These are phyloP conservation scores for Caretta caretta DNA, from an alignment of 2,113 vertebrate genomes.

Conservation along the genomic window DNA sequence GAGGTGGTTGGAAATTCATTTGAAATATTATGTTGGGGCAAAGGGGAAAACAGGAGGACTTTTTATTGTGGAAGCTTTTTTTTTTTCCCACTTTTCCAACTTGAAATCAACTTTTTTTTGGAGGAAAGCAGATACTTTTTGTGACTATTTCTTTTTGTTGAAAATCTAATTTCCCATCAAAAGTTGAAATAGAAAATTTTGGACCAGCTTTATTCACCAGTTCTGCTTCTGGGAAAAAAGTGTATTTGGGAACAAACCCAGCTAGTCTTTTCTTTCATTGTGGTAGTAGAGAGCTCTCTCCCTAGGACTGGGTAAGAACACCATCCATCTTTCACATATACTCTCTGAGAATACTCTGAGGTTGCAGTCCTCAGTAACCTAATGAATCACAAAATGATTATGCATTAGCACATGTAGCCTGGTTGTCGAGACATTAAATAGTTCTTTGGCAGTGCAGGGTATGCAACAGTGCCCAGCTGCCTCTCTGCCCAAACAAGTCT, in stretches of 20 bases:
- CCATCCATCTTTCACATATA: background rate
- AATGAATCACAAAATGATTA: background rate
- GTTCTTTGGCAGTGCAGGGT: background rate
- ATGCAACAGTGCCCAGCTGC: background rate
- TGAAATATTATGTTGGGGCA: background rate
- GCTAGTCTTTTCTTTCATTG: constrained; percentile 1
- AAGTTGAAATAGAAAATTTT: background rate
- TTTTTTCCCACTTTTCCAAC: background rate
- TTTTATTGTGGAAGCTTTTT: background rate
- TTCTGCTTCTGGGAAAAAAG: background rate
- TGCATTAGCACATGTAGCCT: background rate
- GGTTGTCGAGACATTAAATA: background rate
- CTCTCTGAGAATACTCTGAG: background rate
- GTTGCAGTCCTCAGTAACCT: background rate
- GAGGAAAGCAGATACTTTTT: background rate
- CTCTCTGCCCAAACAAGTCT: background rate
- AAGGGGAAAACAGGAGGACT: background rate
- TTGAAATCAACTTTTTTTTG: background rate
- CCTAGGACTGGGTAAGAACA: background rate
- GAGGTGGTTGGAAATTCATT: background rate
- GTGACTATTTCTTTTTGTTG: background rate
- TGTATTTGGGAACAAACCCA: background rate
- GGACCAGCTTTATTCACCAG: background rate
- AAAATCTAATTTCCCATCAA: background rate
- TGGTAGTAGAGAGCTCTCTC: background rate